Percentiles rank a stretch among this genome's conserved stretches.
Evolutionary conservation across 2,888 invertebrate species (phyloP).

Genomic region (Heliconius ethilla): DNA sequence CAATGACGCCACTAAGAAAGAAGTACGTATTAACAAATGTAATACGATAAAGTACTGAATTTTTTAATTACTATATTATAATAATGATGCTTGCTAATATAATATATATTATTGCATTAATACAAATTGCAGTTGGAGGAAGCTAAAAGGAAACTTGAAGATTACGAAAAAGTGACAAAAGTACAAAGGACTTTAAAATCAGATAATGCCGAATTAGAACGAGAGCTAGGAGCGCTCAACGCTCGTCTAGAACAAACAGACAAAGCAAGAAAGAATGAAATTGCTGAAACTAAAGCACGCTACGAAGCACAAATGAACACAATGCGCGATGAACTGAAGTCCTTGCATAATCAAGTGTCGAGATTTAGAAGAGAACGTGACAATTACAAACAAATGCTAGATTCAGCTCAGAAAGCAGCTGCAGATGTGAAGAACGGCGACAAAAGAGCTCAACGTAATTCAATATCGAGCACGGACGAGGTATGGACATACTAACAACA

Average conservation of each 20-base stretch:
- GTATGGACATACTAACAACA: constrained; percentile 57
- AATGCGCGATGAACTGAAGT: constrained; percentile 90
- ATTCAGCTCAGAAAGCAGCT: constrained; percentile 92
- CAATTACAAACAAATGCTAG: constrained; percentile 93
- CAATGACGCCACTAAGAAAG: constrained; percentile 85
- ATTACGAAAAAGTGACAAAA: constrained; percentile 92
- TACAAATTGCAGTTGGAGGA: constrained; percentile 86
- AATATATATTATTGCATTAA: background rate
- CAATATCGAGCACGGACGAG: constrained; percentile 88
- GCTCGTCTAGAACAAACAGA: constrained; percentile 86
- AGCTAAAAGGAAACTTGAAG: constrained; percentile 89
- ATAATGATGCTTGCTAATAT: background rate
- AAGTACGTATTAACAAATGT: constrained; percentile 53
- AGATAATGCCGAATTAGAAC: constrained; percentile 88
- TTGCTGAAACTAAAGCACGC: constrained; percentile 90
- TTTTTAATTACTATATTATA: background rate
- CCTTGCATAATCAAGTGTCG: constrained; percentile 83
- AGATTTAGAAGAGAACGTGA: constrained; percentile 94
- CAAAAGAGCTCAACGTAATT: constrained; percentile 81
- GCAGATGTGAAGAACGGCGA: constrained; percentile 86
- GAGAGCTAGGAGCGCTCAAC: constrained; percentile 87
- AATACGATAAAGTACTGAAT: too few species aligned
- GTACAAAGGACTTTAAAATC: constrained; percentile 89
- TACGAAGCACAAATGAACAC: constrained; percentile 92
- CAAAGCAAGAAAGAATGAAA: constrained; percentile 88